A percentile compares a stretch with the other conserved stretches of the same genome.
Evolutionary conservation across 2,797 vertebrate genomes (phyloP).

Genomic region (Acanthurus lineatus): DNA sequence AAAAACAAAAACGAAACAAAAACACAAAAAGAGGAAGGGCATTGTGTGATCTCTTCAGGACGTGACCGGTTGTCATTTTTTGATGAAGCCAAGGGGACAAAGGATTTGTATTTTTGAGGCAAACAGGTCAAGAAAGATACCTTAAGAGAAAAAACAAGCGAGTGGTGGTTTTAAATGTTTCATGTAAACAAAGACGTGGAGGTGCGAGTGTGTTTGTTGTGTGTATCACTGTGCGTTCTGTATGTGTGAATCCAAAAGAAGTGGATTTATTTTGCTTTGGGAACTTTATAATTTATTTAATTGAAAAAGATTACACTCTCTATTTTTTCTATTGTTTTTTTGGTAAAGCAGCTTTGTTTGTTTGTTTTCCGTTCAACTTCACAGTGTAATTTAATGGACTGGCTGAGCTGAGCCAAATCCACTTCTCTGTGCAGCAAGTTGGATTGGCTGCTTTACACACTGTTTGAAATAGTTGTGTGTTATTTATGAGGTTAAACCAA

Average conservation of each 20-base stretch:
- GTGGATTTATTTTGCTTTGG: conserved; percentile 63
- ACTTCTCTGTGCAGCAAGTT: conserved; percentile 9
- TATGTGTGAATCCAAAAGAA: conserved; percentile 54
- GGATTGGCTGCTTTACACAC: conserved; percentile 36
- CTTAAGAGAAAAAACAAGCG: conserved; percentile 21
- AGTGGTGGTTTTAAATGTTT: conserved; percentile 58
- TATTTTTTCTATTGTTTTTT: conserved; percentile 78
- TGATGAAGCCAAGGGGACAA: conserved; percentile 32
- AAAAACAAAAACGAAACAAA: conserved; percentile 60
- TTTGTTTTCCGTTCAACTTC: conserved; percentile 17
- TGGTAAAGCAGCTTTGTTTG: conserved; percentile 65
- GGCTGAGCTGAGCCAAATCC: conserved; percentile 36
- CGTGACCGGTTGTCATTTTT: conserved; percentile 27
- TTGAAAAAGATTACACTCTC: conserved; percentile 67
- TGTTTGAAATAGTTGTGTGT: conserved; percentile 17
- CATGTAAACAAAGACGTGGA: conserved; percentile 62
- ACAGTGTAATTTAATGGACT: conserved; percentile 18
- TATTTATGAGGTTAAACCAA: conserved; percentile 25
- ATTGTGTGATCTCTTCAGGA: conserved; percentile 32
- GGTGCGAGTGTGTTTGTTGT: conserved; percentile 50
- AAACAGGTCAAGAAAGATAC: conserved; percentile 48
- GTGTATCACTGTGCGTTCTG: conserved; percentile 50
- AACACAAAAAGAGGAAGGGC: conserved; percentile 3
- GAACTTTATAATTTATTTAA: conserved; percentile 75
- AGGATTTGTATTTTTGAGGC: conserved; percentile 69